Base-by-base conservation (phyloP, 2,113 vertebrate species). In the Arvicanthis niloticus region DNA sequence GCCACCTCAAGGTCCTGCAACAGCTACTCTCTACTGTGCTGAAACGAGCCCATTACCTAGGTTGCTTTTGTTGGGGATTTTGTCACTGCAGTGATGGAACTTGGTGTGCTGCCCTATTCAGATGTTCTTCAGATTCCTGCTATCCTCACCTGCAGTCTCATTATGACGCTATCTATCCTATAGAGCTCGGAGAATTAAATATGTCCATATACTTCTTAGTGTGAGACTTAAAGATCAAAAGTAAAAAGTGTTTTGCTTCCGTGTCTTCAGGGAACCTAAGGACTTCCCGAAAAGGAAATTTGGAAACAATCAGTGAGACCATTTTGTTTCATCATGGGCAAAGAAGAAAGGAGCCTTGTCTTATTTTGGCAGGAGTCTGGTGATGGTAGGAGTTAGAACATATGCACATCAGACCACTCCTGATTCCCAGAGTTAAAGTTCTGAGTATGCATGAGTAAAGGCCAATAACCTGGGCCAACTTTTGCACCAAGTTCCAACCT, bases 251-350 rank as follows among this genome's bases (percentile, higher is more conserved):
- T 65, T 88, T 67, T 96, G 80, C 92, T 93, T 93, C 29, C 5
- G 53, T 31, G 72, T 82, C 53, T 95, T 91, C 51, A 85, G 82
- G 95, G 87, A 93, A 86, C 31, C 82, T 76, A 95, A 70, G 45
- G 58, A 80, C 93, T 96, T 70, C 11, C 70, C n/a, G 58, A 58
- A 91, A 93, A 96, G 88, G 78, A 89, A 89, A 91, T 93, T 91
- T 87, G 53, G 67, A 95, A 78, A 62, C 26, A 62, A 42, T 31
- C 77, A 73, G 5, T 51, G 77, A 87, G 22, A 53, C 45, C 75
- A 45, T 91, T 93, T 93, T 75, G 16, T 93, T 91, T 95, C 45
- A 29, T 37, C 29, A 40, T n/a, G 34, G 34, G 24, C 22, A 45
- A 91, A 82, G 86, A 92, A 89, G 90, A 95, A 91, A 91, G 62